These are phyloP conservation scores for Aromia moschata DNA, from an alignment of 2,888 invertebrate species.

Conservation along the genomic window DNA sequence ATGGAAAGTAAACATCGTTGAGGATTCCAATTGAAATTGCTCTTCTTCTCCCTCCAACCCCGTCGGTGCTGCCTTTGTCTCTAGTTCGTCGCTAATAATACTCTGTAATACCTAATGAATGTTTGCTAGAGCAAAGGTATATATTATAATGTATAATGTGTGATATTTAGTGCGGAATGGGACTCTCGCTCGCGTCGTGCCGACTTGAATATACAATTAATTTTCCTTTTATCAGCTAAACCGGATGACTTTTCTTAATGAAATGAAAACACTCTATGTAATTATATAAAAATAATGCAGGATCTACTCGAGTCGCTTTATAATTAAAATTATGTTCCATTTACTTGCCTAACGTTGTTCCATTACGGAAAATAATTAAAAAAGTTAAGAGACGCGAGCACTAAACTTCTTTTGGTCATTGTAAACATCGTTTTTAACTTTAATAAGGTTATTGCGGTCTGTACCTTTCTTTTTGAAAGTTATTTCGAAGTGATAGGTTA, in stretches of 20 bases:
- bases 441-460: too few relatives aligned
- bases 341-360: slow-evolving; percentile 16
- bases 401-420: too few relatives aligned
- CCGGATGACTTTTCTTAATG: slow-evolving; percentile 50
- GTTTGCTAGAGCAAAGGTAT: slow-evolving; percentile 52
- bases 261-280: slow-evolving; percentile 51
- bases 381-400: slow-evolving; percentile 3
- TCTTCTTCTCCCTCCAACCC: slow-evolving; percentile 47
- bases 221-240: slow-evolving; percentile 52
- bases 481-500: too few relatives aligned
- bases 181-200: slow-evolving; percentile 31
- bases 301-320: slow-evolving; percentile 34
- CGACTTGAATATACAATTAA: slow-evolving; percentile 49
- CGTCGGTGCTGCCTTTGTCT: slow-evolving; percentile 27
- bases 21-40: slow-evolving; percentile 58
- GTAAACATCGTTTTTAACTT: too few relatives aligned
- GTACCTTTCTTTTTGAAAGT: too few relatives aligned
- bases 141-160: slow-evolving; percentile 1
- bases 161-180: slow-evolving; percentile 28
- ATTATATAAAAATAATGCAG: slow-evolving; percentile 49
- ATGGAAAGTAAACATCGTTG: slow-evolving; percentile 61
- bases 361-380: slow-evolving; percentile 5
- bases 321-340: slow-evolving; percentile 32
- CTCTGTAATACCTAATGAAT: slow-evolving; percentile 55
- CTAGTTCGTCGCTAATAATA: slow-evolving; percentile 16